These are phyloP conservation scores for Danio choprae DNA, from an alignment of 2,797 vertebrate genomes.

Conservation along the genomic window DNA sequence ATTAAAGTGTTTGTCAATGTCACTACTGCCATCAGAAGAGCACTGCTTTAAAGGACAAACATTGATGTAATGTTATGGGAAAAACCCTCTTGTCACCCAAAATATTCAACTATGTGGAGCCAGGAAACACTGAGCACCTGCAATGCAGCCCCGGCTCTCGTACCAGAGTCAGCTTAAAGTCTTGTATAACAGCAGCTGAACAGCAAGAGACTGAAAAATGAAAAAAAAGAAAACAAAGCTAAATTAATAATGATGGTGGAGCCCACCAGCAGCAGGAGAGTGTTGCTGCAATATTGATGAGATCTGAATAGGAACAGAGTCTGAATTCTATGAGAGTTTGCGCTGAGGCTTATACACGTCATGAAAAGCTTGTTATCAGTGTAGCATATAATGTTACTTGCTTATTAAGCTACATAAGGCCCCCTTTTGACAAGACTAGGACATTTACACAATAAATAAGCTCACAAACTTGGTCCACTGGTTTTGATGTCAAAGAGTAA, in stretches of 20 bases:
- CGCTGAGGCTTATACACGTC: slow-evolving; percentile 20
- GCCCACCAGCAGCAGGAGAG: slow-evolving; percentile 64
- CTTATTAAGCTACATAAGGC: slow-evolving; percentile 13
- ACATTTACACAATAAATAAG: background rate
- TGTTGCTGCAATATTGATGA: slow-evolving; percentile 79
- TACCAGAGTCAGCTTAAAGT: slow-evolving; percentile 19
- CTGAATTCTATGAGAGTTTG: slow-evolving; percentile 63
- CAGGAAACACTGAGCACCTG: slow-evolving; percentile 35
- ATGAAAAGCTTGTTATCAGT: slow-evolving; percentile 39
- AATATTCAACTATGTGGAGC: slow-evolving; percentile 14
- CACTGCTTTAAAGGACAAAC: slow-evolving; percentile 28
- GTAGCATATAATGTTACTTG: slow-evolving; percentile 32
- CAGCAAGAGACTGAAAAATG: slow-evolving; percentile 46
- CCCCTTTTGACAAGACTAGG: background rate
- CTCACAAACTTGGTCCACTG: background rate
- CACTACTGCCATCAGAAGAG: slow-evolving; percentile 1
- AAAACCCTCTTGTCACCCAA: background rate
- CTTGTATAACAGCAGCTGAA: slow-evolving; percentile 30
- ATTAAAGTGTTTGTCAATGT: slow-evolving; percentile 26
- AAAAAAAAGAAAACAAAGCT: slow-evolving; percentile 71
- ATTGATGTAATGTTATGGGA: slow-evolving; percentile 22
- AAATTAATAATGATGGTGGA: slow-evolving; percentile 77
- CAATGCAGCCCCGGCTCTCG: slow-evolving; percentile 26
- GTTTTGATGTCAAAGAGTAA: background rate
- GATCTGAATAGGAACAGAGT: slow-evolving; percentile 64